Base-by-base conservation (phyloP, 1,140 invertebrate genomes). In the Rhysida immarginata region DNA sequence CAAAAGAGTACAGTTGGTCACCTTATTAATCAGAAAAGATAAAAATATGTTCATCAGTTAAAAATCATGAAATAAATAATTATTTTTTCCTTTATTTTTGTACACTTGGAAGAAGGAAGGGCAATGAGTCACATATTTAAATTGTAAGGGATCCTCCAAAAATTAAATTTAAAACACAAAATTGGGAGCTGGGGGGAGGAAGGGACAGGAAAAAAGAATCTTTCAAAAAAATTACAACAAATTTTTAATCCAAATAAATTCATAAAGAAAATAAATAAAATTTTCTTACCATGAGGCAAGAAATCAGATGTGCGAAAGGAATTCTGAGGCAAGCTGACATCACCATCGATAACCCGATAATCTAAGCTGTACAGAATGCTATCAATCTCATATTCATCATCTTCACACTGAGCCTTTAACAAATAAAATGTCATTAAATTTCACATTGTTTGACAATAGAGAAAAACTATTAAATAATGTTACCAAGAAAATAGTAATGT, bases 311-410 rank as follows among this genome's bases (percentile, higher is more conserved):
- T 83, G 60, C 78, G 77, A 64, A 87, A 83, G 24, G 80, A 80
- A 72, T 85, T 84, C 60, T 84, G 81, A 41, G 83, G 82, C 62
- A 84, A 69, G 66, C 80, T 81, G 55, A 89, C 84, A 72, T 91
- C 86, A 13, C 86, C 86, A 68, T 85, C 84, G 64, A 90, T 87
- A 59, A 87, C 82, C 67, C 85, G 77, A 70, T 87, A 88, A 62
- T 89, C 85, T 58, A 90, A 74, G 64, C 79, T 85, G 69, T 88
- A 90, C 50, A 87, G 76, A 63, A 84, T 80, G 66, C 82, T 83
- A 70, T 88, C 84, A 63, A 87, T 78, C 69, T 84, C 82, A 64
- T 88, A 88, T 67, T 89, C 85, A 65, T 89, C 86, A 62, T 90
- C 85, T 60, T 81, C 80, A 65, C 84, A 82, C 59, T 78, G 73